These are phyloP conservation scores for Danaus melanippus DNA, from an alignment of 1,140 invertebrate genomes.

Conservation along the genomic window DNA sequence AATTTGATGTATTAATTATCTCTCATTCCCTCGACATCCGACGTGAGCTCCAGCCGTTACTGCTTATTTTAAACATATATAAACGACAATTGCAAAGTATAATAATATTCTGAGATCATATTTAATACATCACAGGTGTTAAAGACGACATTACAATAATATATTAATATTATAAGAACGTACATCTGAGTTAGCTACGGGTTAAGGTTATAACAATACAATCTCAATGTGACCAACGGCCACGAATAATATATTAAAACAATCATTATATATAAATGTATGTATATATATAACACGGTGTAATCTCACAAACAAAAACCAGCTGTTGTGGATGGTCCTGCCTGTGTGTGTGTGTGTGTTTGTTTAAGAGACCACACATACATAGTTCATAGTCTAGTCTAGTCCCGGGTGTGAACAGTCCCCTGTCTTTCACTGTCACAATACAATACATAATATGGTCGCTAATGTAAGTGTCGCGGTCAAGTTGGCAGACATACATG, in stretches of 20 bases:
- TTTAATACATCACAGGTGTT: constrained; percentile 73
- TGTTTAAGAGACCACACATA: constrained; percentile 41
- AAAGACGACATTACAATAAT: constrained; percentile 42
- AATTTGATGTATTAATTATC: constrained; percentile 66
- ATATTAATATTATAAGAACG: constrained; percentile 45
- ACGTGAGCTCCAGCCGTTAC: constrained; percentile 22
- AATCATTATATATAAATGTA: background rate
- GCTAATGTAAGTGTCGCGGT: too few relatives aligned
- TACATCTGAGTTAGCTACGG: background rate
- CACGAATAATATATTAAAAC: background rate
- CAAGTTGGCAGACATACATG: too few relatives aligned
- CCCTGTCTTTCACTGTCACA: too few relatives aligned
- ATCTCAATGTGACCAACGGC: constrained; percentile 9
- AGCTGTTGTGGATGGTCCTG: constrained; percentile 1
- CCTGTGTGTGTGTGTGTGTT: constrained; percentile 12
- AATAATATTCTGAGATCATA: constrained; percentile 72
- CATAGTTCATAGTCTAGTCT: constrained; percentile 32
- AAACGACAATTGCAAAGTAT: constrained; percentile 66
- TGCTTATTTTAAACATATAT: constrained; percentile 57
- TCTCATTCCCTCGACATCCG: constrained; percentile 36
- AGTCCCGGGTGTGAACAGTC: constrained; percentile 1
- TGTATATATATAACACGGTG: constrained; percentile 23
- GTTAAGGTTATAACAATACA: constrained; percentile 7
- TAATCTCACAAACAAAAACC: constrained; percentile 29
- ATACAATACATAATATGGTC: too few relatives aligned